Conservation (phyloP, 35 echinoderm and acorn worm species). For the Ophioderma brevispina region DNA sequence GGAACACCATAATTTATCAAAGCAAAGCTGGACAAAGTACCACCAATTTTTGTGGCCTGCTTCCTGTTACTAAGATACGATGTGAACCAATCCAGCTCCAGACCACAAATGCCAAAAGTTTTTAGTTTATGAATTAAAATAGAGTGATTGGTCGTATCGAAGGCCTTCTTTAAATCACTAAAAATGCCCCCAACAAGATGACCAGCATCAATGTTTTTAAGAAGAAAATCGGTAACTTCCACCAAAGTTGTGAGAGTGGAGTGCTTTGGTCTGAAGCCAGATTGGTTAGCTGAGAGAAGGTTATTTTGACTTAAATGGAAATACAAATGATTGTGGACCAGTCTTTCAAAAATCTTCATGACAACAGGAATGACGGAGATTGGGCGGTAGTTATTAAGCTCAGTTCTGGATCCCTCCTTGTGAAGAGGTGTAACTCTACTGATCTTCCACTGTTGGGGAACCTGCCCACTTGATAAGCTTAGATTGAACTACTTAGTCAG, state of each 20-base stretch:
- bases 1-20: background rate
- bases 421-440: constrained; percentile 35
- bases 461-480: background rate
- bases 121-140: background rate
- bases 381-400: constrained; percentile 37
- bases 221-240: constrained; percentile 18
- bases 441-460: constrained; percentile 38
- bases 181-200: constrained; percentile 25
- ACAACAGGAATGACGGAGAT: constrained; percentile 57
- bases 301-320: background rate
- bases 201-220: constrained; percentile 7
- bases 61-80: constrained; percentile 9
- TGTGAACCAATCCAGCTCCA: constrained; percentile 32
- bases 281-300: background rate
- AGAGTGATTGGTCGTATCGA: constrained; percentile 8
- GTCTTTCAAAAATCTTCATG: constrained; percentile 46
- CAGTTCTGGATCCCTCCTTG: constrained; percentile 17
- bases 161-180: constrained; percentile 27
- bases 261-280: constrained; percentile 33
- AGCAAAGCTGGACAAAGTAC: background rate
- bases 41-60: constrained; percentile 27
- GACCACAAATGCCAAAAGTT: background rate
- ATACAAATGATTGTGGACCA: constrained; percentile 29
- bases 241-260: background rate
- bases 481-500: constrained; percentile 1